Evolutionary conservation across 2,888 invertebrate genomes (phyloP).

Genomic region (Calameuta idolon): DNA sequence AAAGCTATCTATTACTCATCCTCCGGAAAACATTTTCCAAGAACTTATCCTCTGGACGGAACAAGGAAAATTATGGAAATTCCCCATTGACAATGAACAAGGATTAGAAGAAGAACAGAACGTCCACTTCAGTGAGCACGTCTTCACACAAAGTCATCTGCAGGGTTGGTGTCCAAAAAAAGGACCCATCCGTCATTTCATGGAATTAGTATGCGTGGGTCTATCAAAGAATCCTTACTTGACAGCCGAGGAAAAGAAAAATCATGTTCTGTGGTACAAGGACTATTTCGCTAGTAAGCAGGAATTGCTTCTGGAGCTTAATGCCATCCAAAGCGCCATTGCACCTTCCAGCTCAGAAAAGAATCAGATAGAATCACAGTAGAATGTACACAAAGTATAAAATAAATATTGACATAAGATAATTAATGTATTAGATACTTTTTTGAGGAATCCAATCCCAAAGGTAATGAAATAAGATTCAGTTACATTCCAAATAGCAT

Average conservation of each 20-base stretch:
- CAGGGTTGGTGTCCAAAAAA: slow-evolving; percentile 89
- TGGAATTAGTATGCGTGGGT: slow-evolving; percentile 95
- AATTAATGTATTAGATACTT: neutral
- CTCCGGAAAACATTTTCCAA: slow-evolving; percentile 90
- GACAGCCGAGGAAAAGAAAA: slow-evolving; percentile 86
- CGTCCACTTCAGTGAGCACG: slow-evolving; percentile 91
- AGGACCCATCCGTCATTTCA: slow-evolving; percentile 95
- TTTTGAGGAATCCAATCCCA: neutral
- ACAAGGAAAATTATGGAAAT: slow-evolving; percentile 94
- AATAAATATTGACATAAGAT: neutral
- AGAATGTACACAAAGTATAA: neutral
- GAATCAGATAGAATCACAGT: neutral
- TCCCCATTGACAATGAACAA: slow-evolving; percentile 97
- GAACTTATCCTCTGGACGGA: slow-evolving; percentile 95
- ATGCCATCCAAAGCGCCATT: slow-evolving; percentile 65
- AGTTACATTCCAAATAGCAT: neutral
- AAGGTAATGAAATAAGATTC: neutral
- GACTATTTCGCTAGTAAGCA: slow-evolving; percentile 89
- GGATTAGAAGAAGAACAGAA: slow-evolving; percentile 77
- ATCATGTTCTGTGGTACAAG: slow-evolving; percentile 92
- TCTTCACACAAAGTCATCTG: slow-evolving; percentile 89
- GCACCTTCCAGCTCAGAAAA: neutral
- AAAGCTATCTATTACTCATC: slow-evolving; percentile 75
- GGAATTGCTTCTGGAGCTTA: slow-evolving; percentile 76
- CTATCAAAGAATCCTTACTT: slow-evolving; percentile 95